Evolutionary conservation across 2,888 invertebrate genomes (phyloP).

Genomic region (Rotaria macrura): DNA sequence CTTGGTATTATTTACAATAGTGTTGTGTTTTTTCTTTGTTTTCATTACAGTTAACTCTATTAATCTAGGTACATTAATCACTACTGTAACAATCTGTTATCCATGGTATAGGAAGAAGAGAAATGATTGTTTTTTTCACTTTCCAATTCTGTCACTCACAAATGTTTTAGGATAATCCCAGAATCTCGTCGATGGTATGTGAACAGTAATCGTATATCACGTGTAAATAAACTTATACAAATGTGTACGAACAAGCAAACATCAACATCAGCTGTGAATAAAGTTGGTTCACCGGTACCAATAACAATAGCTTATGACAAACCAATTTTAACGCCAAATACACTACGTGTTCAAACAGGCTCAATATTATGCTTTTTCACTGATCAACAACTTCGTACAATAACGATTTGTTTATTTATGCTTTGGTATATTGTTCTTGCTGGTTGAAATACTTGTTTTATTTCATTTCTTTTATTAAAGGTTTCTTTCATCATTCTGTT

Average conservation of each 20-base stretch:
- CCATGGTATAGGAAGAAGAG: background rate
- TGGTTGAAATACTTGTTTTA: too few relatives aligned
- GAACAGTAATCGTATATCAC: slow-evolving; percentile 17
- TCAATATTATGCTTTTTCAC: background rate
- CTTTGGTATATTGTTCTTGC: background rate
- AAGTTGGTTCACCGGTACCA: background rate
- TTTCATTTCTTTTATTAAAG: background rate
- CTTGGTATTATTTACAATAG: background rate
- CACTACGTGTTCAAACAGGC: background rate
- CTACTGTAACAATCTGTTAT: background rate
- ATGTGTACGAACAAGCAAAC: background rate
- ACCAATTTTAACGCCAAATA: background rate
- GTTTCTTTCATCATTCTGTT: slow-evolving; percentile 16
- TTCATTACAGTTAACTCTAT: background rate
- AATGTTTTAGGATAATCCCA: slow-evolving; percentile 12
- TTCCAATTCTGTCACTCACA: too few relatives aligned
- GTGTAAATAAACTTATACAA: slow-evolving; percentile 3
- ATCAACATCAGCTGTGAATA: background rate
- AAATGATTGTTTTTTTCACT: background rate
- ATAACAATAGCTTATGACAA: background rate
- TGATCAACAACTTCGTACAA: background rate
- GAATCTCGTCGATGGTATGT: slow-evolving; percentile 19
- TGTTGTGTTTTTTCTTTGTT: background rate
- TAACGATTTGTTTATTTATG: background rate
- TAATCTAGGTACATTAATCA: background rate